A percentile compares a stretch with the other conserved stretches of the same genome.
Conservation (phyloP, 1,140 invertebrate species). For the Lutraria rhynchaena region DNA sequence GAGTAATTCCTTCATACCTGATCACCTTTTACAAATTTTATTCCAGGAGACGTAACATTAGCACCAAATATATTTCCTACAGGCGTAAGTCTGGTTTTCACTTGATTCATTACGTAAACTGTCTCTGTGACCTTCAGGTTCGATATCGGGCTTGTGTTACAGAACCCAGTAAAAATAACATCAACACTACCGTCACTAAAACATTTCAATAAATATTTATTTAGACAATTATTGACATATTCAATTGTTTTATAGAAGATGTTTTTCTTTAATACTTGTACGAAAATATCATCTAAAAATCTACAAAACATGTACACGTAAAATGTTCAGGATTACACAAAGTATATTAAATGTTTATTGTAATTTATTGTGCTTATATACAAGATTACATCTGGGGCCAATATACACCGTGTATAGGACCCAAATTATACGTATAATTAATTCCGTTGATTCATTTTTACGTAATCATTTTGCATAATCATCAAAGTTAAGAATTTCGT, state of each 20-base stretch:
- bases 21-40: neutral
- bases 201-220: neutral
- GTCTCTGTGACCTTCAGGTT: conserved; percentile 12
- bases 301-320: neutral
- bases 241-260: neutral
- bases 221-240: neutral
- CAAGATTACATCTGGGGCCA: neutral
- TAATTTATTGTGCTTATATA: neutral
- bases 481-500: too few relatives aligned
- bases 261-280: neutral
- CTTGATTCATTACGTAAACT: conserved; percentile 6
- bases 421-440: too few relatives aligned
- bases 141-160: conserved; percentile 10
- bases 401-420: too few relatives aligned
- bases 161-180: conserved; percentile 16
- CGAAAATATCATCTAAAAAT: neutral
- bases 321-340: neutral
- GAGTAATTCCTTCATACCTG: too few relatives aligned
- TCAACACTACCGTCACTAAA: conserved; percentile 2
- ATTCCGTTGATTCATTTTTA: too few relatives aligned
- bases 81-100: conserved; percentile 8
- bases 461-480: too few relatives aligned
- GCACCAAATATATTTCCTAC: neutral
- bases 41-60: neutral
- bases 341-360: neutral